Base-by-base conservation (phyloP, 2,113 vertebrate genomes). In the Hyla sarda region DNA sequence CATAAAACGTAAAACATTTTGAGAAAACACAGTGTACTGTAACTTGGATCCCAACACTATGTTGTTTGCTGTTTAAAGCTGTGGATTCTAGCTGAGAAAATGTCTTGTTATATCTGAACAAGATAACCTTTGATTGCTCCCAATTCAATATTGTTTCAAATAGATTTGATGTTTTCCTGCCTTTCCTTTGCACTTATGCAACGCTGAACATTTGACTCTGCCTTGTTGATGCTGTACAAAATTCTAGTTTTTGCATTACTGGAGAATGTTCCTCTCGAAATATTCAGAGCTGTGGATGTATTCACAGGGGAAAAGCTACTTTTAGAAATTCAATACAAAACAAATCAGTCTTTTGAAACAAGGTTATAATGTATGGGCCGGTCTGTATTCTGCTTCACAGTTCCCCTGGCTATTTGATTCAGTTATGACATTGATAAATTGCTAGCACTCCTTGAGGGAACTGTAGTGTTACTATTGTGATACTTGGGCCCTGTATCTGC, bases 381-480 rank as follows among this genome's bases (percentile, higher is more conserved):
- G 85, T 80, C 77, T 32, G 50, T 74, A 87, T 74, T 62, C 52
- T 62, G 28, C 76, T 60, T 17, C 41, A 41, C 54, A 41, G 82
- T 60, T 52, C 54, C 67, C 85, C 52, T 82, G 65, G 69, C 25
- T 80, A 82, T 82, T 87, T 82, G 67, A 82, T 81, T 52, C 41
- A 62, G 69, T 87, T 82, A 82, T 87, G 85, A 87, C 78, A 87
- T 65, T 87, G 85, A 87, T 62, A 74, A 81, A 87, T 87, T 87
- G 78, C 54, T 82, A 23, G 52, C 62, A 81, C n/a, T 60, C 67
- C 85, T 62, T 48, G 10, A 74, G 30, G 47, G 30, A 71, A 74
- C 85, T 62, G 28, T 30, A 54, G 19, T 54, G 19, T 41, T 21
- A 73, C 21, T 79, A 71, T 80, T 72, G 28, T 80, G 47, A 79